Evolutionary conservation across 2,888 invertebrate species (phyloP).

Genomic region (Muscina levida): DNA sequence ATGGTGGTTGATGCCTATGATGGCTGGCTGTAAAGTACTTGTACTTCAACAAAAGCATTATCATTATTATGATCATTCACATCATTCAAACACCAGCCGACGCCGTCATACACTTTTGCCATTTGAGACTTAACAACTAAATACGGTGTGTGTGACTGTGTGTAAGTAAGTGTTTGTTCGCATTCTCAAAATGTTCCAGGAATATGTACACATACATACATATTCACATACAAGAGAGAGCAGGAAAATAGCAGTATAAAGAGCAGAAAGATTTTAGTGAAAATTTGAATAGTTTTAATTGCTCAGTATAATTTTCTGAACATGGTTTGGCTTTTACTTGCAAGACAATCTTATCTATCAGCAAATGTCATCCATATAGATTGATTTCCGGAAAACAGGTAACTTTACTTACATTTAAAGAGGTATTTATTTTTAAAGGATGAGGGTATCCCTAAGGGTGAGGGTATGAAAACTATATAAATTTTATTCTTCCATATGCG

Average conservation of each 20-base stretch:
- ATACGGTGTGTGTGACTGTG: not conserved
- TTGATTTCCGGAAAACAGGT: too few relatives aligned
- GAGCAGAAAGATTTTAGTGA: too few relatives aligned
- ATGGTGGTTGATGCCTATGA: not conserved
- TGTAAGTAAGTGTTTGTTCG: not conserved
- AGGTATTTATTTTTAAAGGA: too few relatives aligned
- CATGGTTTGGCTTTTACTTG: not conserved
- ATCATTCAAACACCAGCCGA: slow-evolving; percentile 33
- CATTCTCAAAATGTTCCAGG: not conserved
- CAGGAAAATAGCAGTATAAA: too few relatives aligned
- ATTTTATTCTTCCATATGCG: too few relatives aligned
- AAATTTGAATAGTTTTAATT: too few relatives aligned
- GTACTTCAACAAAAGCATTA: slow-evolving; percentile 32
- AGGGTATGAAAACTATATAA: too few relatives aligned
- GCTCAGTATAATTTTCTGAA: not conserved
- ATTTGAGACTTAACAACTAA: slow-evolving; percentile 47
- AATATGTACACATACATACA: not conserved
- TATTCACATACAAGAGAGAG: not conserved
- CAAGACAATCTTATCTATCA: too few relatives aligned
- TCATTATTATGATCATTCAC: slow-evolving; percentile 56
- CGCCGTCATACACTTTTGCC: slow-evolving; percentile 43
- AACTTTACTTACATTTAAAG: too few relatives aligned
- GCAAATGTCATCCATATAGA: too few relatives aligned
- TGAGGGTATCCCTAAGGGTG: too few relatives aligned
- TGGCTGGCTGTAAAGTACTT: slow-evolving; percentile 11